Evolutionary conservation across 1,140 invertebrate species (phyloP).

Genomic region (Pogonus chalceus): DNA sequence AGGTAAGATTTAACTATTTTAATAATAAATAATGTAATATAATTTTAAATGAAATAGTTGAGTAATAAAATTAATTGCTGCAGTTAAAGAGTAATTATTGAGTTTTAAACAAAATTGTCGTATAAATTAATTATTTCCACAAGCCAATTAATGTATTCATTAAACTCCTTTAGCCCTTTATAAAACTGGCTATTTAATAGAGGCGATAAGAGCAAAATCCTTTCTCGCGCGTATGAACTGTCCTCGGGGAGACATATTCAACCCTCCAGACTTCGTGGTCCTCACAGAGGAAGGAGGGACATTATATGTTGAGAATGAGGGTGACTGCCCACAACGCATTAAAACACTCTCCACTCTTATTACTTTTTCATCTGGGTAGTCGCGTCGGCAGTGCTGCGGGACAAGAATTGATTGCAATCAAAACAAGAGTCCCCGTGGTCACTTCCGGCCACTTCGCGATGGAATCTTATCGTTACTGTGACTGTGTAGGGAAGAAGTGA

Average conservation of each 20-base stretch:
- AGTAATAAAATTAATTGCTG: no score
- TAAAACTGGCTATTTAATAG: not conserved
- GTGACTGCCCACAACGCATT: not conserved
- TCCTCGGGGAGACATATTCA: not conserved
- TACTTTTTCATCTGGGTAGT: not conserved
- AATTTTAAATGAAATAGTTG: no score
- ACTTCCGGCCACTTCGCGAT: slow-evolving; percentile 1
- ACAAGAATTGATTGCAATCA: slow-evolving; percentile 5
- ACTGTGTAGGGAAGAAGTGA: not conserved
- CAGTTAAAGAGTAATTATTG: no score
- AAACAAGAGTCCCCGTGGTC: slow-evolving; percentile 5
- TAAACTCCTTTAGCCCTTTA: not conserved
- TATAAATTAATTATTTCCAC: no score
- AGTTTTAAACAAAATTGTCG: no score
- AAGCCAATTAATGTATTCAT: slow-evolving; percentile 1
- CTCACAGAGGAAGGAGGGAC: not conserved
- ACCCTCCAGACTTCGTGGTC: not conserved
- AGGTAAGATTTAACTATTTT: no score
- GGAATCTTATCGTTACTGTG: not conserved
- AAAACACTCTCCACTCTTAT: not conserved
- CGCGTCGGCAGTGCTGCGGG: not conserved
- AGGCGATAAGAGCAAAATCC: not conserved
- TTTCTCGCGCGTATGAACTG: not conserved
- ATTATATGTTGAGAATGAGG: not conserved
- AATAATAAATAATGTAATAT: no score